Percentiles rank a stretch among this genome's conserved stretches.
These are phyloP conservation scores for Hemicrepidius hirtus DNA, from an alignment of 2,888 invertebrate genomes.

Conservation along the genomic window DNA sequence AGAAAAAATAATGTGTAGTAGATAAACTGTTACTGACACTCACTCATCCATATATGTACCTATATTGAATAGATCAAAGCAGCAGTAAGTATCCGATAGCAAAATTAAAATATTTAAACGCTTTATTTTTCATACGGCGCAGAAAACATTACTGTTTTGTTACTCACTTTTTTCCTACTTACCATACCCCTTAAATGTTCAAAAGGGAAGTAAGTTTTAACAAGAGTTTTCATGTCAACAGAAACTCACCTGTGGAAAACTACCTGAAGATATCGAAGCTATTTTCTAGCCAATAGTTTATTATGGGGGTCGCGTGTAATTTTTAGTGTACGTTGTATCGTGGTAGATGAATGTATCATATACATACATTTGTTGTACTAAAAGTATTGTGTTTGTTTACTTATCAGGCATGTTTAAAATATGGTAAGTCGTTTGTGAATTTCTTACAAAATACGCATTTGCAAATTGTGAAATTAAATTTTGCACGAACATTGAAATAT, in stretches of 20 bases:
- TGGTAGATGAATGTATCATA: conserved; percentile 20
- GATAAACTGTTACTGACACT: too few species aligned
- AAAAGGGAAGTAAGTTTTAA: conserved; percentile 39
- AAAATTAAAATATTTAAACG: too few species aligned
- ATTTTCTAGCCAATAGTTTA: conserved; percentile 41
- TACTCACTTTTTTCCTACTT: too few species aligned
- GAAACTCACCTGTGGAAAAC: conserved; percentile 54
- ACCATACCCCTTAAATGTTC: conserved; percentile 31
- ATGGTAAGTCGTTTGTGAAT: conserved; percentile 9
- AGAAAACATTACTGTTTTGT: too few species aligned
- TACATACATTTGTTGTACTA: background rate
- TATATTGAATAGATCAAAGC: too few species aligned
- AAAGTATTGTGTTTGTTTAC: conserved; percentile 18
- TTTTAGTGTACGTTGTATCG: conserved; percentile 39
- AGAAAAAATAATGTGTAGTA: too few species aligned
- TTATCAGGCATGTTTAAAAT: background rate
- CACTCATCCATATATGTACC: too few species aligned
- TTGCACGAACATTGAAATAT: too few species aligned
- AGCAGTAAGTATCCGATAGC: too few species aligned
- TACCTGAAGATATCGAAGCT: conserved; percentile 39
- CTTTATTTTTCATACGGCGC: too few species aligned
- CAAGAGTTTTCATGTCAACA: conserved; percentile 29
- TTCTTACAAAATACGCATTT: too few species aligned
- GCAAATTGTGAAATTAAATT: too few species aligned
- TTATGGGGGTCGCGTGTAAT: conserved; percentile 42